phyloP scores from a whole-genome alignment of 2,113 vertebrate species.

The Trichechus manatus region DNA sequence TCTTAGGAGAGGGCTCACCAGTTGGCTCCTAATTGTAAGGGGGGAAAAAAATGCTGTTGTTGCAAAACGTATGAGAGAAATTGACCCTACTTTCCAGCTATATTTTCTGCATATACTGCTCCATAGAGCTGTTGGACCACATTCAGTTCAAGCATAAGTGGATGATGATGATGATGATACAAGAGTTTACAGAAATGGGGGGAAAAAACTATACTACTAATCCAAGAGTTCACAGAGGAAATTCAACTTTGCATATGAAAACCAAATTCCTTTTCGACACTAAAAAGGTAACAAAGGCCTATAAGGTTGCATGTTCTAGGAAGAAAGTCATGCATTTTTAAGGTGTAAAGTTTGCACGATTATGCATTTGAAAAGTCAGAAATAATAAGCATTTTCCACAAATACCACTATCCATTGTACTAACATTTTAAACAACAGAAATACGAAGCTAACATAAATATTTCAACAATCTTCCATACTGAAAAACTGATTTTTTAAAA shows the following conservation, averaged over 20 bases:
- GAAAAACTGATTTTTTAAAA: slow-evolving; percentile 40
- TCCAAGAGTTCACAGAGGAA: slow-evolving; percentile 65
- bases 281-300: slow-evolving; percentile 40
- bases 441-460: slow-evolving; percentile 47
- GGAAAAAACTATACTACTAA: slow-evolving; percentile 63
- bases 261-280: slow-evolving; percentile 56
- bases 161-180: background rate
- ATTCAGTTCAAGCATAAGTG: slow-evolving; percentile 71
- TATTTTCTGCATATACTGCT: slow-evolving; percentile 67
- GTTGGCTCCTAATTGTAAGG: slow-evolving; percentile 92
- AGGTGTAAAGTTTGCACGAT: slow-evolving; percentile 66
- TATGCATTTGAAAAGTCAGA: slow-evolving; percentile 37
- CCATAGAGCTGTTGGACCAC: slow-evolving; percentile 68
- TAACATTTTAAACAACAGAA: slow-evolving; percentile 67
- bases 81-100: slow-evolving; percentile 48
- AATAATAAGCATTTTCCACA: slow-evolving; percentile 59
- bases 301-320: slow-evolving; percentile 45
- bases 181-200: slow-evolving; percentile 73
- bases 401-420: slow-evolving; percentile 33
- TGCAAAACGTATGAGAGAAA: slow-evolving; percentile 81
- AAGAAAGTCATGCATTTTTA: background rate
- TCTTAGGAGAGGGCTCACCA: slow-evolving; percentile 97
- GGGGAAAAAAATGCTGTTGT: slow-evolving; percentile 86
- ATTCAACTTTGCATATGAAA: slow-evolving; percentile 66
- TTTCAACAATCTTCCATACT: slow-evolving; percentile 8